A percentile compares a stretch with the other conserved stretches of the same genome.
phyloP scores from a whole-genome alignment of 2,113 vertebrate species.

The Tychaedon coryphoeus region DNA sequence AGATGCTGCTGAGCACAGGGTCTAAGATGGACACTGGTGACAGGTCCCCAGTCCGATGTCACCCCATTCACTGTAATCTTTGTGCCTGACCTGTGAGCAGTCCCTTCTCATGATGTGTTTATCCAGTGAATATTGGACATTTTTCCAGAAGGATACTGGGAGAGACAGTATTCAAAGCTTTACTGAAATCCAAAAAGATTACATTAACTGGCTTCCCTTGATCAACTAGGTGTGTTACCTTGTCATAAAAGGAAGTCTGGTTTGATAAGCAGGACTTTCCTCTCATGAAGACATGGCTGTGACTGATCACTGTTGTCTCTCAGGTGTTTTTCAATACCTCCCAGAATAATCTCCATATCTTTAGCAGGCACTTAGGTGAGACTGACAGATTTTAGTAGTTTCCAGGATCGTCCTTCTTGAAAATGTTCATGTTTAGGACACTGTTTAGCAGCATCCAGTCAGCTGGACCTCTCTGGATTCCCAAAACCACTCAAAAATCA shows the following conservation, averaged over 20 bases:
- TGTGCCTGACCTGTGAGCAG: accelerated
- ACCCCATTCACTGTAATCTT: not conserved
- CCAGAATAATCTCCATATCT: not conserved
- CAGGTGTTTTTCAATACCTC: not conserved
- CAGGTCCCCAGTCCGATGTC: not conserved
- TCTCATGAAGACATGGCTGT: not conserved
- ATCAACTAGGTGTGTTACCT: not conserved
- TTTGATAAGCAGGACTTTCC: not conserved
- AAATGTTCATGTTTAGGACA: not conserved
- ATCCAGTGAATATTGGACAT: not conserved
- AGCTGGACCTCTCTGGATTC: not conserved
- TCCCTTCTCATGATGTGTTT: not conserved
- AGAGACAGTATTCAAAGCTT: not conserved
- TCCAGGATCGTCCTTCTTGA: not conserved
- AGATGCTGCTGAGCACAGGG: not conserved
- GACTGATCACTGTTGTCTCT: not conserved
- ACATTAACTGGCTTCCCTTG: not conserved
- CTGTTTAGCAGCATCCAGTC: not conserved
- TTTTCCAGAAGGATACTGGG: not conserved
- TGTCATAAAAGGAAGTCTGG: not conserved
- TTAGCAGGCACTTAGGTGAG: not conserved
- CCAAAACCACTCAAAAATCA: not conserved
- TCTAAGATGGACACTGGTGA: no score
- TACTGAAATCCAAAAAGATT: not conserved
- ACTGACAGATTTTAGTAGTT: not conserved